Conservation (phyloP, 2,113 vertebrate genomes). For the Apteryx owenii region DNA sequence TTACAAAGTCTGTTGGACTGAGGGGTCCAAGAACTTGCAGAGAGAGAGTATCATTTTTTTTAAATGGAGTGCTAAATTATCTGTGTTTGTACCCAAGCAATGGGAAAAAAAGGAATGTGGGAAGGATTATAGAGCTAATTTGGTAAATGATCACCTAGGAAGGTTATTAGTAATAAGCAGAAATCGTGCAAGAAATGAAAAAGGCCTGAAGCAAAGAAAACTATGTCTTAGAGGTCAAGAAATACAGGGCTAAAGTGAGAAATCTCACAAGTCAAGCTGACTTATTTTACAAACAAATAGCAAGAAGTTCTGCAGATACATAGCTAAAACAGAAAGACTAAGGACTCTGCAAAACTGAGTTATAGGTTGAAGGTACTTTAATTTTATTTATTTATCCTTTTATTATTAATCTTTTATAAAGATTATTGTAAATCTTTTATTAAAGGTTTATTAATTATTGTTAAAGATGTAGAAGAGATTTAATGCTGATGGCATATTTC, state of each 20-base stretch:
- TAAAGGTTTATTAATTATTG: not conserved
- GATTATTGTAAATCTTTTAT: no score
- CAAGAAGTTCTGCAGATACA: not conserved
- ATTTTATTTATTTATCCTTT: no score
- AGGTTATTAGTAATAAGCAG: not conserved
- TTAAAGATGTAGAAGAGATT: not conserved
- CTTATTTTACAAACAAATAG: not conserved
- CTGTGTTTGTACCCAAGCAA: not conserved
- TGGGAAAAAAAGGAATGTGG: not conserved
- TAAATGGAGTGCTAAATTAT: not conserved
- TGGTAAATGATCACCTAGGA: not conserved
- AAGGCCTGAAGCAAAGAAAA: not conserved
- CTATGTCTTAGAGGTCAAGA: not conserved
- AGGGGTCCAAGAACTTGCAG: not conserved
- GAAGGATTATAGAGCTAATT: not conserved
- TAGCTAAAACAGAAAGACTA: not conserved
- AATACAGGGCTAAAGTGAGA: not conserved
- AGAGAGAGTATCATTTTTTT: not conserved
- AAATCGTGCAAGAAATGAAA: not conserved
- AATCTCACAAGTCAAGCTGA: not conserved
- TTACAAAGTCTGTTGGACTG: accelerated
- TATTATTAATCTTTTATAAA: no score
- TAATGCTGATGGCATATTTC: not conserved
- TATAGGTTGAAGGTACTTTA: not conserved
- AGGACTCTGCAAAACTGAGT: not conserved